These are phyloP conservation scores for Solenopsis fugax DNA, from an alignment of 1,140 invertebrate genomes.

Conservation along the genomic window DNA sequence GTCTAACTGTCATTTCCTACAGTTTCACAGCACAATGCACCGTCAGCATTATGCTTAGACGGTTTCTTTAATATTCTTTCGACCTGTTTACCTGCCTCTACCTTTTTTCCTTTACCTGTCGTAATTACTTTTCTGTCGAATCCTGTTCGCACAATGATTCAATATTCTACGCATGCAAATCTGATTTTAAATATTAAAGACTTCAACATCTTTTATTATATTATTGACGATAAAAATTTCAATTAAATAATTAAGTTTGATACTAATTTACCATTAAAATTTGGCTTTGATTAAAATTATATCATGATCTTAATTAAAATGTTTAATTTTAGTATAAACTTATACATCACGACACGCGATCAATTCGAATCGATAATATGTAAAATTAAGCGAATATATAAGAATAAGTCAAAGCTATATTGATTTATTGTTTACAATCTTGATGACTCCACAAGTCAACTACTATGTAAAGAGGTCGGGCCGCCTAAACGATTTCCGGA, in stretches of 20 bases:
- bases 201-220: background rate
- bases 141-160: background rate
- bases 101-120: background rate
- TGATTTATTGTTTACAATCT: slow-evolving; percentile 56
- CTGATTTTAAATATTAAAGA: background rate
- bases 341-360: background rate
- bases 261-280: background rate
- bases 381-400: background rate
- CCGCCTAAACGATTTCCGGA: slow-evolving; percentile 65
- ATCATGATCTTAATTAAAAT: background rate
- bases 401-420: slow-evolving; percentile 4
- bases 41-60: background rate
- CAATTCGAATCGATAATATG: background rate
- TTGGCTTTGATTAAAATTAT: background rate
- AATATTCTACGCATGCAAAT: background rate
- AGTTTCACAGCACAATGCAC: slow-evolving; percentile 30
- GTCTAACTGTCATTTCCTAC: slow-evolving; percentile 13
- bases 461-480: slow-evolving; percentile 44
- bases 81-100: background rate
- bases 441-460: slow-evolving; percentile 64
- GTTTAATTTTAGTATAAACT: background rate
- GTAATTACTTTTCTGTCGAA: background rate
- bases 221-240: background rate
- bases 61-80: background rate
- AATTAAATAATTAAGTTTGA: background rate